Evolutionary conservation across 1,140 invertebrate genomes (phyloP).

Genomic region (Scylla paramamosain): DNA sequence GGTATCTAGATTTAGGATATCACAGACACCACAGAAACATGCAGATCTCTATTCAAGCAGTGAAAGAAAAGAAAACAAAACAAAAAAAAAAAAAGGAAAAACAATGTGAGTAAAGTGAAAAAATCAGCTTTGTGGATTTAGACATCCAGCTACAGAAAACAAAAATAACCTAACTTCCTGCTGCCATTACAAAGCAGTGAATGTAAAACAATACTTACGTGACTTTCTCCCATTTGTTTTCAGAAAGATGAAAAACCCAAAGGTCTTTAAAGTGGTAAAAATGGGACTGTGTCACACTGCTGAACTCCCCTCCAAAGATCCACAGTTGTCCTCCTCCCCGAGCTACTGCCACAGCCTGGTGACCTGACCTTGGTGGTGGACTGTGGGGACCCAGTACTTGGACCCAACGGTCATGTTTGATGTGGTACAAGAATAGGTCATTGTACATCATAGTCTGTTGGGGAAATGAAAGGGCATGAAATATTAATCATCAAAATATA

Average conservation of each 20-base stretch:
- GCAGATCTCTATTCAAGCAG: too few relatives aligned
- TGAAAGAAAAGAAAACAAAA: too few relatives aligned
- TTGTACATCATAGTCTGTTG: conserved; percentile 59
- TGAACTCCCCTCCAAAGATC: conserved; percentile 96
- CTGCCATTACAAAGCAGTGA: not conserved
- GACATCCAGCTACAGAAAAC: too few relatives aligned
- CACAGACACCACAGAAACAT: too few relatives aligned
- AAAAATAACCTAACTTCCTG: too few relatives aligned
- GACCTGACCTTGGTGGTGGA: conserved; percentile 50
- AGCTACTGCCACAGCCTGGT: conserved; percentile 57
- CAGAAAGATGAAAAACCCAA: conserved; percentile 90
- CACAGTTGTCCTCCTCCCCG: conserved; percentile 87
- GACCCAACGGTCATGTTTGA: conserved; percentile 57
- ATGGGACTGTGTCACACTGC: conserved; percentile 92
- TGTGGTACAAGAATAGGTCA: conserved; percentile 59
- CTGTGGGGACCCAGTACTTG: conserved; percentile 22
- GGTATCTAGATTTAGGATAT: too few relatives aligned
- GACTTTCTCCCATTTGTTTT: conserved; percentile 94
- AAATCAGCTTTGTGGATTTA: too few relatives aligned
- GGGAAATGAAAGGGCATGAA: not conserved
- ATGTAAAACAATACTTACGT: conserved; percentile 80
- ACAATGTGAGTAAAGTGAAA: too few relatives aligned
- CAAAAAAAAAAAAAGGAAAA: too few relatives aligned
- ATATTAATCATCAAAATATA: not conserved
- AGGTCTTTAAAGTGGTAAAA: conserved; percentile 97